Conservation (phyloP, 2,888 invertebrate genomes). For the Strigamia transsilvanica region DNA sequence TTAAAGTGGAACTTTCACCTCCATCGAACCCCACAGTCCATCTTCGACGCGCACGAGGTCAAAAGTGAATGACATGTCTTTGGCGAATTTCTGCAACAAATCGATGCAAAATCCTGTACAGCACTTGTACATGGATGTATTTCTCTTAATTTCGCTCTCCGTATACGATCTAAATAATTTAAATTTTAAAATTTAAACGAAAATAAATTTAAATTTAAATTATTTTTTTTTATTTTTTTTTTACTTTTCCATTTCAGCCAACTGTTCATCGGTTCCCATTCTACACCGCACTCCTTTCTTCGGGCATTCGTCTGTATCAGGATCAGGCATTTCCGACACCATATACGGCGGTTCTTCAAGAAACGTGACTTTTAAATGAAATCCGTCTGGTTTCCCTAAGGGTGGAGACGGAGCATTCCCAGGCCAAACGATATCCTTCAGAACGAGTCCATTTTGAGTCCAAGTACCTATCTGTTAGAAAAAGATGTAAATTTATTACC, state of each 20-base stretch:
- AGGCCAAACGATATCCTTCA: conserved; percentile 99
- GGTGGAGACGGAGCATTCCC: conserved; percentile 95
- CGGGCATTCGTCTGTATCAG: conserved; percentile 87
- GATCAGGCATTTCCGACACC: conserved; percentile 90
- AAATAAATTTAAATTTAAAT: background rate
- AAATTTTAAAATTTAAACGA: background rate
- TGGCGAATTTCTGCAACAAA: conserved; percentile 89
- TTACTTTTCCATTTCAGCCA: background rate
- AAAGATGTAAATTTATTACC: background rate
- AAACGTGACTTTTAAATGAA: conserved; percentile 88
- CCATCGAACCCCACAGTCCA: conserved; percentile 73
- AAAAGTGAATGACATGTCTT: conserved; percentile 95
- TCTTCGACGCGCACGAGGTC: conserved; percentile 93
- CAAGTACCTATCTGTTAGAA: conserved; percentile 82
- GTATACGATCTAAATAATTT: conserved; percentile 6
- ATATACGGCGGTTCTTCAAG: conserved; percentile 96
- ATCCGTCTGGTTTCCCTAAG: conserved; percentile 97
- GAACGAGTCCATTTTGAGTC: conserved; percentile 81
- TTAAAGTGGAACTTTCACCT: background rate
- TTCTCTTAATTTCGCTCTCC: conserved; percentile 62
- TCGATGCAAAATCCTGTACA: conserved; percentile 99
- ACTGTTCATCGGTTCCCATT: background rate
- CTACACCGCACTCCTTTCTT: conserved; percentile 86
- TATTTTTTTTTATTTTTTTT: background rate
- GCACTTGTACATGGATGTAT: conserved; percentile 89